Base-by-base conservation (phyloP, 2,113 vertebrate genomes). In the Grantiella picta region DNA sequence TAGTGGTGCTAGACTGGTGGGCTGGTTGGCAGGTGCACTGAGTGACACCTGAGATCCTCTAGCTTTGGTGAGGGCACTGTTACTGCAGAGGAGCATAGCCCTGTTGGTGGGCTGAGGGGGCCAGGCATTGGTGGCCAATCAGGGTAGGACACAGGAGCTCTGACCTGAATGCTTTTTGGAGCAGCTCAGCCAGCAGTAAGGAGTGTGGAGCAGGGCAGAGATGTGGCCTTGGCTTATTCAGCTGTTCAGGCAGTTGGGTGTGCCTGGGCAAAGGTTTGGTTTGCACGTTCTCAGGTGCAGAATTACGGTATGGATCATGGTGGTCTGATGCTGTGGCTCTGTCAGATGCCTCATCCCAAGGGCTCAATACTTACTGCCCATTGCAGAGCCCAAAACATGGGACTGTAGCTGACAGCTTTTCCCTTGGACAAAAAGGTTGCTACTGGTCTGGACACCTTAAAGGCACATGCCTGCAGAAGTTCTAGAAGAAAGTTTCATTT, bases 301-400 rank as follows among this genome's bases (percentile, higher is more conserved):
- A 33, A 10, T 33, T 64, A 8, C 0, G 1, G 17, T 19, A 12
- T 45, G 3, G 2, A 22, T 49, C n/a, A 38, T 0, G 0, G 29
- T 87, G 47, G 19, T 53, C 27, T 64, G 33, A 21, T 8, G 1
- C 47, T 53, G 31, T 15, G 5, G 27, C 36, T 86, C 10, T 5
- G 3, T n/a, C 19, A 61, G 49, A 54, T 1, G 2, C 13, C 44
- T 77, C 11, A 56, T 78, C 20, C 33, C 45, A 45, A 78, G 27
- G 49, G 17, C 54, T 69, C 4, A 3, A 25, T 54, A 11, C 23
- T 75, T 56, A 24, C 0, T 53, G 27, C 29, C 15, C 3, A 1
- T n/a, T 81, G 12, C 12, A 38, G 73, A 70, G 23, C 18, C 2
- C 9, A 10, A 23, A 47, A 13, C 17, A 14, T 75, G 60, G 25